Percentiles rank a stretch among this genome's conserved stretches.
Evolutionary conservation across 2,113 vertebrate species (phyloP).

Genomic region (Alouatta palliata): DNA sequence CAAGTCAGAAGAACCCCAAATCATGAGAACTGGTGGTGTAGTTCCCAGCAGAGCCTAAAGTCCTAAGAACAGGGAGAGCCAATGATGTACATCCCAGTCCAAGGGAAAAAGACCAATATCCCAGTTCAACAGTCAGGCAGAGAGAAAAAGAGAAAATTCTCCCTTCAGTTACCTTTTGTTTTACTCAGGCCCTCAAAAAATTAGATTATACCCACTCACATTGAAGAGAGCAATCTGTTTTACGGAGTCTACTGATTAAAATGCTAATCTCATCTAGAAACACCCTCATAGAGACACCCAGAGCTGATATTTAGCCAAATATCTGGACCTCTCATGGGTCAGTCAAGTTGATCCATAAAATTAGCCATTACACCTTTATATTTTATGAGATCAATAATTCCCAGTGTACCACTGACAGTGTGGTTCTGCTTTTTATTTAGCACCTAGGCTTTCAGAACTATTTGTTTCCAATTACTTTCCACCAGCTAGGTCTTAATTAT

Average conservation of each 20-base stretch:
- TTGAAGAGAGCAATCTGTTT: not conserved
- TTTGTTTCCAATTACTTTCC: not conserved
- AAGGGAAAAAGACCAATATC: not conserved
- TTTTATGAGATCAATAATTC: constrained; percentile 15
- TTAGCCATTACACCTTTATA: not conserved
- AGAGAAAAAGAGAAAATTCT: not conserved
- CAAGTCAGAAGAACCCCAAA: not conserved
- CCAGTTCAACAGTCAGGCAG: not conserved
- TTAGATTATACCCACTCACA: no score
- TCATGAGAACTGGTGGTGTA: not conserved
- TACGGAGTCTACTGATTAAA: not conserved
- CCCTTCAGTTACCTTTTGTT: not conserved
- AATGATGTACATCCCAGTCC: not conserved
- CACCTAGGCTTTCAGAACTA: not conserved
- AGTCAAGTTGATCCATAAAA: not conserved
- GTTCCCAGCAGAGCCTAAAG: not conserved
- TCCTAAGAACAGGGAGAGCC: not conserved
- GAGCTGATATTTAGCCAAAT: not conserved
- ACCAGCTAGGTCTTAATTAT: not conserved
- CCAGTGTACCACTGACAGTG: not conserved
- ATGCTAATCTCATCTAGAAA: not conserved
- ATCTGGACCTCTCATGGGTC: not conserved
- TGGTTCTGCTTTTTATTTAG: not conserved
- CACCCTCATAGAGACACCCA: not conserved
- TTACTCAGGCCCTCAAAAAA: not conserved